These are phyloP conservation scores for Vombatus ursinus DNA, from an alignment of 2,113 vertebrate genomes.

Conservation along the genomic window DNA sequence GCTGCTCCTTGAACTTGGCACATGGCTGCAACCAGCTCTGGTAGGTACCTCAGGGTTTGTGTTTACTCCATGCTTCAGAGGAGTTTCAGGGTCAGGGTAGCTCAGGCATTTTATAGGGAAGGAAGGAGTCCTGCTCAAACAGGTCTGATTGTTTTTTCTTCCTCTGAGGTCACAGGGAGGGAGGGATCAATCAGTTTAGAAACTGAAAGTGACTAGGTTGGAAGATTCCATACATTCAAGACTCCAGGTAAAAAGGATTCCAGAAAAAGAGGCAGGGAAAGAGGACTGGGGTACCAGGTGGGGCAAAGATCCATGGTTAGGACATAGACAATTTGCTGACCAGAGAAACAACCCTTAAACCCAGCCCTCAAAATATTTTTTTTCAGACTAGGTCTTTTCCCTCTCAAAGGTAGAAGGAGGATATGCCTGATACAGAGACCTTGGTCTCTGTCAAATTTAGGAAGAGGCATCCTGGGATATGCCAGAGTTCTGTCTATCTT, in stretches of 20 bases:
- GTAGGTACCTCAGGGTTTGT: neutral
- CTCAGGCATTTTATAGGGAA: neutral
- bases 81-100: neutral
- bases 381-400: too few species aligned
- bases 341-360: neutral
- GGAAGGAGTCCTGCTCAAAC: neutral
- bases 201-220: neutral
- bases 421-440: too few species aligned
- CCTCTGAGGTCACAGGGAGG: neutral
- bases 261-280: neutral
- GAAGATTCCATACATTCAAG: neutral
- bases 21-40: neutral
- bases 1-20: neutral
- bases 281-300: neutral
- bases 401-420: too few species aligned
- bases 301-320: neutral
- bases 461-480: too few species aligned
- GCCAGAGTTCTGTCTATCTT: too few species aligned
- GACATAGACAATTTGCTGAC: too few species aligned
- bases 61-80: neutral
- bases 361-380: neutral
- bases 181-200: neutral
- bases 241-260: neutral
- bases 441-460: too few species aligned
- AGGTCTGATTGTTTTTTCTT: neutral